These are phyloP conservation scores for Dermatophagoides farinae DNA, from an alignment of 1,140 invertebrate species.

Conservation along the genomic window DNA sequence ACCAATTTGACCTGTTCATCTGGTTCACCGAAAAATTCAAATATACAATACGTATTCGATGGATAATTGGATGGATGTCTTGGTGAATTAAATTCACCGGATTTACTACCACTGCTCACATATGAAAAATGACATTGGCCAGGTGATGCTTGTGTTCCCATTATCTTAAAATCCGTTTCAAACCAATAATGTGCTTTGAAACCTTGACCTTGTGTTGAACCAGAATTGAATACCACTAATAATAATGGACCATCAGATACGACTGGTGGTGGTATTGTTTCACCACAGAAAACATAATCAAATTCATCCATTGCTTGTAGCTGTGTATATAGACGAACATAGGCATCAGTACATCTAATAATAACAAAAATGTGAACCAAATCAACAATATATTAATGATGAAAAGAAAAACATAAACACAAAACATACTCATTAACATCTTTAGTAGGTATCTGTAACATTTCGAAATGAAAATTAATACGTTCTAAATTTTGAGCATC, in stretches of 20 bases:
- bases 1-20: slow-evolving; percentile 77
- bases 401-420: background rate
- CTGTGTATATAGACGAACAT: slow-evolving; percentile 71
- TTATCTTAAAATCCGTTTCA: slow-evolving; percentile 56
- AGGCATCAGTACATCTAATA: slow-evolving; percentile 58
- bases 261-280: slow-evolving; percentile 40
- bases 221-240: slow-evolving; percentile 76
- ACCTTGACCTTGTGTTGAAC: slow-evolving; percentile 60
- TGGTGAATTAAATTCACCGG: slow-evolving; percentile 81
- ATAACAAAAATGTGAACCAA: background rate
- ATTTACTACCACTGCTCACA: slow-evolving; percentile 51
- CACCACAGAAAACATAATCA: slow-evolving; percentile 74
- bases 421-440: slow-evolving; percentile 15
- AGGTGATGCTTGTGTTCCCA: slow-evolving; percentile 74
- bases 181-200: slow-evolving; percentile 79
- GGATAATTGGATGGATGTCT: slow-evolving; percentile 88
- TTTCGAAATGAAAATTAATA: slow-evolving; percentile 61
- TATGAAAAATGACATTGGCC: slow-evolving; percentile 76
- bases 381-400: background rate
- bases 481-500: slow-evolving; percentile 82
- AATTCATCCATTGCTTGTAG: slow-evolving; percentile 76
- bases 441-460: slow-evolving; percentile 64
- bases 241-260: slow-evolving; percentile 75
- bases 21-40: slow-evolving; percentile 53
- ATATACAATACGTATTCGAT: slow-evolving; percentile 74